Evolutionary conservation across 2,888 invertebrate genomes (phyloP).

Genomic region (Drosophila anceps): DNA sequence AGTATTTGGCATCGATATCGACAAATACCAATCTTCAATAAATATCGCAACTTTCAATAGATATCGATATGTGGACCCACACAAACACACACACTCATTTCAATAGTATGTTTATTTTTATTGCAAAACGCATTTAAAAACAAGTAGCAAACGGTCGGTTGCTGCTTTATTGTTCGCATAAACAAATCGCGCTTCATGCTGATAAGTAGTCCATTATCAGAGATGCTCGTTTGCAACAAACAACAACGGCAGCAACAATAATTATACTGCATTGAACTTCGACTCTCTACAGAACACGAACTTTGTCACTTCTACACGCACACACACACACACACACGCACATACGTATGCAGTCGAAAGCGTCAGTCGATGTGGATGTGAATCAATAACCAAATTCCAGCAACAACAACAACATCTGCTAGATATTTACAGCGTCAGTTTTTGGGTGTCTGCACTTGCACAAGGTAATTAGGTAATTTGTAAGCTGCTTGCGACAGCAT

Average conservation of each 20-base stretch:
- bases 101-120: constrained; percentile 57
- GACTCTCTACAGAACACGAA: constrained; percentile 65
- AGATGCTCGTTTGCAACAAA: constrained; percentile 2
- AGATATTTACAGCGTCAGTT: constrained; percentile 40
- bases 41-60: constrained; percentile 5
- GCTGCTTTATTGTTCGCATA: constrained; percentile 10
- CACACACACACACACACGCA: neutral
- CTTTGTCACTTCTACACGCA: constrained; percentile 51
- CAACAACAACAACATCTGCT: constrained; percentile 12
- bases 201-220: constrained; percentile 43
- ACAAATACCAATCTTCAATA: constrained; percentile 1
- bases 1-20: constrained; percentile 3
- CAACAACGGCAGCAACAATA: constrained; percentile 8
- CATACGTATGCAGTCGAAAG: constrained; percentile 19
- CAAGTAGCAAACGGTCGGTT: constrained; percentile 27
- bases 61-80: constrained; percentile 40
- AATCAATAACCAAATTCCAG: constrained; percentile 48
- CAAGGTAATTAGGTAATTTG: constrained; percentile 77
- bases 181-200: constrained; percentile 10
- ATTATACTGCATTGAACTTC: constrained; percentile 47
- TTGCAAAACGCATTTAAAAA: constrained; percentile 54
- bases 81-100: constrained; percentile 22
- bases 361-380: constrained; percentile 29
- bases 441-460: constrained; percentile 60
- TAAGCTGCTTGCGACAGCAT: constrained; percentile 61